phyloP scores from a whole-genome alignment of 1,140 invertebrate genomes.

The Zaprionus camerounensis region DNA sequence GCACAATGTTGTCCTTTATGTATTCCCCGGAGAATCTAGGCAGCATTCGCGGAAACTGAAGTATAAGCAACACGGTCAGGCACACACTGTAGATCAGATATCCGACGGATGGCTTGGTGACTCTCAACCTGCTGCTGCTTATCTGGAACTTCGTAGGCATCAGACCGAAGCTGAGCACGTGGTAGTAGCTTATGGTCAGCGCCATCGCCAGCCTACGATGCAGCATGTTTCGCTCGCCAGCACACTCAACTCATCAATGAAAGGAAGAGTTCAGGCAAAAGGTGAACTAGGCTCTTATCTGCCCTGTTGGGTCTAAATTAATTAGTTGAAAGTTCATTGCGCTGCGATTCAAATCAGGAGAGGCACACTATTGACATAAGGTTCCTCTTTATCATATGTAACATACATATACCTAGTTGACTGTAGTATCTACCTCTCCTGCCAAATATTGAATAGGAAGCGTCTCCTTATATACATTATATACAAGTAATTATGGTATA shows the following conservation, averaged over 20 bases:
- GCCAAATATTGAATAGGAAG: too few relatives aligned
- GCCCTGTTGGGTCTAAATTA: conserved; percentile 9
- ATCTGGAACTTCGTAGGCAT: conserved; percentile 44
- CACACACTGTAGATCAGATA: conserved; percentile 49
- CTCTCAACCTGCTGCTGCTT: not conserved
- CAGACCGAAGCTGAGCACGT: conserved; percentile 44
- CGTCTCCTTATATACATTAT: too few relatives aligned
- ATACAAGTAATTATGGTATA: too few relatives aligned
- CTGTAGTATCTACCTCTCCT: too few relatives aligned
- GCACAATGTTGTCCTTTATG: conserved; percentile 50
- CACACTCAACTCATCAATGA: conserved; percentile 1
- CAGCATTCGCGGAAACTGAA: conserved; percentile 31
- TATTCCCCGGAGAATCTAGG: conserved; percentile 35
- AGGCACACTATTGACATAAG: too few relatives aligned
- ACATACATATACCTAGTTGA: too few relatives aligned
- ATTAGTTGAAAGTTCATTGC: conserved; percentile 34
- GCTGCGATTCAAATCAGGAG: not conserved
- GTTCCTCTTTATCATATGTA: too few relatives aligned
- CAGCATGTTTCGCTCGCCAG: conserved; percentile 47
- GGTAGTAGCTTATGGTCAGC: conserved; percentile 46
- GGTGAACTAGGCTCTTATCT: not conserved
- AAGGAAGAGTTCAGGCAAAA: not conserved
- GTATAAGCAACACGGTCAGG: conserved; percentile 10
- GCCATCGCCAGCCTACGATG: conserved; percentile 35
- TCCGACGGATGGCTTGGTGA: conserved; percentile 7